phyloP scores from a whole-genome alignment of 2,113 vertebrate genomes.

The Calyptommatus sinebrachiatus region DNA sequence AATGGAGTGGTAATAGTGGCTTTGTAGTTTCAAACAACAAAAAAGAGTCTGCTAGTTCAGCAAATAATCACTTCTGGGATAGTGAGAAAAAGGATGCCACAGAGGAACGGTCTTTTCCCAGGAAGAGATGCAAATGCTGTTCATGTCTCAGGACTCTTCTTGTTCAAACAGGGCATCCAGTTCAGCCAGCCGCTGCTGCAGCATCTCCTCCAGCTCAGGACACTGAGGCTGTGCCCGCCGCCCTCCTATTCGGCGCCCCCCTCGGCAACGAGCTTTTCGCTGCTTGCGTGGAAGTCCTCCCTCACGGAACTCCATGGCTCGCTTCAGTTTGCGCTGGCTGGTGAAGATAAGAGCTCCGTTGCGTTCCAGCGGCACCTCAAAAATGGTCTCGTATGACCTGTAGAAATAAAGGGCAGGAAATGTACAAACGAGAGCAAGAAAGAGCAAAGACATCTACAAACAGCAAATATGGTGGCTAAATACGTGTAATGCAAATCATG shows the following conservation, averaged over 20 bases:
- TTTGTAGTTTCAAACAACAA: not conserved
- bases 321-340: conserved; percentile 79
- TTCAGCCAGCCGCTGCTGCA: conserved; percentile 67
- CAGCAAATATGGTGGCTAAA: too few relatives aligned
- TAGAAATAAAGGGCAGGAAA: conserved; percentile 13
- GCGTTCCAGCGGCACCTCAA: conserved; percentile 79
- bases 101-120: not conserved
- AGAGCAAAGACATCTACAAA: not conserved
- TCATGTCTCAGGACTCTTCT: not conserved
- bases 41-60: not conserved
- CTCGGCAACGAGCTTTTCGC: conserved; percentile 68
- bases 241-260: conserved; percentile 38
- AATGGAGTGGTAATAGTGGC: conserved; percentile 1
- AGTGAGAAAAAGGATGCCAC: not conserved
- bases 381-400: conserved; percentile 87
- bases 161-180: conserved; percentile 72
- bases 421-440: not conserved
- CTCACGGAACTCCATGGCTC: conserved; percentile 81
- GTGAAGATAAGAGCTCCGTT: conserved; percentile 79
- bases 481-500: too few relatives aligned
- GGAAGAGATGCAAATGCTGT: not conserved
- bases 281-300: conserved; percentile 73
- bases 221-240: conserved; percentile 59
- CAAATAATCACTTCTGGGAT: not conserved
- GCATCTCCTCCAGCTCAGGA: conserved; percentile 53